phyloP scores from a whole-genome alignment of 2,797 vertebrate genomes.

The Anguilla anguilla region DNA sequence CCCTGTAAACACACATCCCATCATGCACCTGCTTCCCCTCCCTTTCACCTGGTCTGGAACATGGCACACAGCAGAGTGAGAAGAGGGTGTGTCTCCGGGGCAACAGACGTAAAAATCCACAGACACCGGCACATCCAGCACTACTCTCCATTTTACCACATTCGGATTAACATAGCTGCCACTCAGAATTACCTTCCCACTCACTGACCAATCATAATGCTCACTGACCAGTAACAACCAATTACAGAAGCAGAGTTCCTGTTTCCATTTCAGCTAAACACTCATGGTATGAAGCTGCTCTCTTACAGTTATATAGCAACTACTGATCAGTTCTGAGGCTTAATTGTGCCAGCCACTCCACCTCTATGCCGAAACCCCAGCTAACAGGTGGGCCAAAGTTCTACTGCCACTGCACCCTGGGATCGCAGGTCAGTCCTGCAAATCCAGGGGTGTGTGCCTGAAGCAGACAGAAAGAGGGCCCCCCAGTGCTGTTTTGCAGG shows the following conservation, averaged over 20 bases:
- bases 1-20: background rate
- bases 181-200: background rate
- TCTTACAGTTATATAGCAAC: background rate
- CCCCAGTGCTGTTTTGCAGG: background rate
- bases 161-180: background rate
- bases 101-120: background rate
- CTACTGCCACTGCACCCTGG: background rate
- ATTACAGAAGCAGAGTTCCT: background rate
- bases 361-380: too few relatives aligned
- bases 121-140: background rate
- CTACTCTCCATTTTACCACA: background rate
- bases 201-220: background rate
- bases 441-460: background rate
- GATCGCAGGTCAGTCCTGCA: background rate
- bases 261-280: background rate
- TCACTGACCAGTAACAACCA: background rate
- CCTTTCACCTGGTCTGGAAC: background rate
- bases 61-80: background rate
- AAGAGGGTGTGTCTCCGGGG: background rate
- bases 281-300: background rate
- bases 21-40: background rate
- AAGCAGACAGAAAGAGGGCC: background rate
- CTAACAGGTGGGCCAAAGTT: background rate
- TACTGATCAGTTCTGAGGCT: background rate
- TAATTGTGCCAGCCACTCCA: background rate